Evolutionary conservation across 1,140 invertebrate genomes (phyloP), one percentile per base, ranked within the genome.

Genomic region (Drosophila virilis): DNA sequence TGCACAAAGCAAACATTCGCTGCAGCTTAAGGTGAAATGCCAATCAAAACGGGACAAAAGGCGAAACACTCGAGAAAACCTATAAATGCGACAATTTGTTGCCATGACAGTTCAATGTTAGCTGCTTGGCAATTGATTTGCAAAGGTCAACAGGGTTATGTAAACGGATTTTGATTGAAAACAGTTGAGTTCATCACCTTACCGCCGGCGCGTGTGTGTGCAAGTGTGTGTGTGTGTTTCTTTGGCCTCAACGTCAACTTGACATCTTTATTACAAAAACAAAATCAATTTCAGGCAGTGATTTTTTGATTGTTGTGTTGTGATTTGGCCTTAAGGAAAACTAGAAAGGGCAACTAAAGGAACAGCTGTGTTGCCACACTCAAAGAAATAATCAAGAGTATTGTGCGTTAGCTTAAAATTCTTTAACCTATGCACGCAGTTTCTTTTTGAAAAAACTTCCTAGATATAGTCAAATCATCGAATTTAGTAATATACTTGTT

Each of bases 271-370:
- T 72, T 66, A 60, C 43, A 17, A 40, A 55, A 22, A 40, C 17
- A 8, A 54, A 54, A 32, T 59, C 46, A 40, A 54, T 54, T 52
- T 54, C n/a, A 10, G 17, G n/a, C 52, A 1, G 17, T 33, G 1
- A 7, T 43, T 32, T 64, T 70, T 58, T 74, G 62, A 68, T 61
- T 72, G 62, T 52, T 66, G 57, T 61, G 52, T 54, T 73, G 46
- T 55, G 64, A 60, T 68, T 54, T 50, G 42, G 17, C 10, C n/a
- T 32, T 2, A 15, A n/a, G 33, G 6, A 8, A 45, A 13, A 32
- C 13, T 42, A 10, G 12, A 17, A 9, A 12, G 10, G 8, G 15
- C 13, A 66, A 17, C 9, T n/a, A 65, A 33, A 12, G 42, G 35
- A 58, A 52, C 45, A 72, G 62, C 62, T 59, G 51, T 15, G 12